Evolutionary conservation across 2,797 vertebrate species (phyloP).

Genomic region (Cirrhinus mrigala): DNA sequence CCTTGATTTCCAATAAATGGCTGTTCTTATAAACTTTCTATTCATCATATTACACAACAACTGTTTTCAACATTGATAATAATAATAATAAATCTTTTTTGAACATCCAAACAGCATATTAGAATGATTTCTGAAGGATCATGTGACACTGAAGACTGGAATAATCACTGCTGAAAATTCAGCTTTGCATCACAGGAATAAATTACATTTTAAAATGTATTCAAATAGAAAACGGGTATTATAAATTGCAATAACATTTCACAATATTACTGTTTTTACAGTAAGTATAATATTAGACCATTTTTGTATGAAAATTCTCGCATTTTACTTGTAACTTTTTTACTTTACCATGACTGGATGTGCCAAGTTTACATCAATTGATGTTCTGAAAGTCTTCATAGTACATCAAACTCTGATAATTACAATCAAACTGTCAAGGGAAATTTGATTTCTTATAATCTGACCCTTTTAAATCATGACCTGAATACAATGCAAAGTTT

Average conservation of each 20-base stretch:
- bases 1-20: no score
- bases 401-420: neutral
- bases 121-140: neutral
- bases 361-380: neutral
- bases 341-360: neutral
- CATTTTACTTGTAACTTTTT: neutral
- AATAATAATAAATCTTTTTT: neutral
- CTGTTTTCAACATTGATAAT: neutral
- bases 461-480: neutral
- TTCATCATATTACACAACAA: neutral
- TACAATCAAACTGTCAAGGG: no score
- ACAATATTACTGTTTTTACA: neutral
- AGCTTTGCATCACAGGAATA: no score
- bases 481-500: neutral
- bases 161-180: neutral
- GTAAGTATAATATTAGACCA: neutral
- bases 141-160: neutral
- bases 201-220: no score
- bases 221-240: no score
- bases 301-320: neutral
- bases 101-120: neutral
- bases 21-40: neutral
- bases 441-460: neutral
- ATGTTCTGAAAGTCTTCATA: neutral
- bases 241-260: neutral